phyloP scores from a whole-genome alignment of 1,140 invertebrate genomes.

The Zaprionus capensis region DNA sequence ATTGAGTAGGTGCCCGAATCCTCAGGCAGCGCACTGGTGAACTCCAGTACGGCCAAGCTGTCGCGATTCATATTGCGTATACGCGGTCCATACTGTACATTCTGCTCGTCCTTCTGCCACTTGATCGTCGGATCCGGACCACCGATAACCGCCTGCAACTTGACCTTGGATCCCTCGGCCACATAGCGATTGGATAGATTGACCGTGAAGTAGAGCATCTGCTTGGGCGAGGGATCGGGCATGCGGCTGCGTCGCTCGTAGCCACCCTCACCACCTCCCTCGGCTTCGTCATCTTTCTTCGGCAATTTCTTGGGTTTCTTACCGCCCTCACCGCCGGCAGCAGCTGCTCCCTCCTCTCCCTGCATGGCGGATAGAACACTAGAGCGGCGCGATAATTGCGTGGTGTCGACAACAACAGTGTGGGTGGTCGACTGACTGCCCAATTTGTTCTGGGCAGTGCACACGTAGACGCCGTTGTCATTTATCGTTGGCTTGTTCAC shows the following conservation, averaged over 20 bases:
- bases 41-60: slow-evolving; percentile 85
- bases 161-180: slow-evolving; percentile 80
- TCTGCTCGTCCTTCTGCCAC: slow-evolving; percentile 81
- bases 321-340: slow-evolving; percentile 37
- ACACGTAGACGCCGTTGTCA: slow-evolving; percentile 89
- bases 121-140: slow-evolving; percentile 77
- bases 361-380: slow-evolving; percentile 67
- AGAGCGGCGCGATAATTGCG: slow-evolving; percentile 69
- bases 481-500: slow-evolving; percentile 87
- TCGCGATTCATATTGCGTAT: slow-evolving; percentile 81
- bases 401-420: slow-evolving; percentile 77
- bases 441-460: slow-evolving; percentile 88
- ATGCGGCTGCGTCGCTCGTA: slow-evolving; percentile 76
- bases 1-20: slow-evolving; percentile 85
- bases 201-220: slow-evolving; percentile 80
- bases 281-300: slow-evolving; percentile 62
- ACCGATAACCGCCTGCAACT: slow-evolving; percentile 76
- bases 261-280: slow-evolving; percentile 70
- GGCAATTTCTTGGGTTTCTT: slow-evolving; percentile 59
- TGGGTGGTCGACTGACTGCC: slow-evolving; percentile 78
- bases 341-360: slow-evolving; percentile 53
- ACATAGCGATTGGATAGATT: slow-evolving; percentile 81
- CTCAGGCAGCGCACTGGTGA: slow-evolving; percentile 78
- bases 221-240: slow-evolving; percentile 79
- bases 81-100: slow-evolving; percentile 66